Evolutionary conservation across 2,797 vertebrate species (phyloP).

Genomic region (Coendou prehensilis): DNA sequence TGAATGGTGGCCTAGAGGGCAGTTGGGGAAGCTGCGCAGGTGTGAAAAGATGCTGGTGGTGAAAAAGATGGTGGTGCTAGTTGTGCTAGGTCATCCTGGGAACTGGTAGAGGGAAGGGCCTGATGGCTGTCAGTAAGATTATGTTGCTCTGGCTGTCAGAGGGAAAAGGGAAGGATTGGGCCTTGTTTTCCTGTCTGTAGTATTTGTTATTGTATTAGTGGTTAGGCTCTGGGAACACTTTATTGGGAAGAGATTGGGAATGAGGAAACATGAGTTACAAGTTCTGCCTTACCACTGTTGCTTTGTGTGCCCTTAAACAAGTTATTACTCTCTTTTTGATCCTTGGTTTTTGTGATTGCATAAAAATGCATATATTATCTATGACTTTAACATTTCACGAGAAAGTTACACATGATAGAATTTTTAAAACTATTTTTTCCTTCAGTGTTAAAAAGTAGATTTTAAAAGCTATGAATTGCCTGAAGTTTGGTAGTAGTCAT

Average conservation of each 20-base stretch:
- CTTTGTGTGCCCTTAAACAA: background rate
- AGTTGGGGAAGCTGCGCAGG: background rate
- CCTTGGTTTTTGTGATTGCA: background rate
- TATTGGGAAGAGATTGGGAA: background rate
- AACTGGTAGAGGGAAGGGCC: background rate
- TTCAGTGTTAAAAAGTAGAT: background rate
- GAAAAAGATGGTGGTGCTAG: background rate
- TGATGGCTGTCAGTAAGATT: background rate
- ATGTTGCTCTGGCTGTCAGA: background rate
- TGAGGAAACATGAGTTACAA: background rate
- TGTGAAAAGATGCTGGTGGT: background rate
- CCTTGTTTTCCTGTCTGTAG: background rate
- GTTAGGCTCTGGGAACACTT: background rate
- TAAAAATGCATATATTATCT: background rate
- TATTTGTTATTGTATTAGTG: background rate
- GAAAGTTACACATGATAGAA: background rate
- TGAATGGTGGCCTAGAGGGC: background rate
- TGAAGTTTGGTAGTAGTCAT: background rate
- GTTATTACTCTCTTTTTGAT: background rate
- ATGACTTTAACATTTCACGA: background rate
- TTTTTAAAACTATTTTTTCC: slow-evolving; percentile 16
- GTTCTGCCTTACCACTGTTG: background rate
- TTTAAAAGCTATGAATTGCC: background rate
- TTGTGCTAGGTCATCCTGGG: background rate
- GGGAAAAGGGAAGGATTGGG: background rate